Conservation (phyloP, 2,797 vertebrate species). For the Spinus olivaceus region DNA sequence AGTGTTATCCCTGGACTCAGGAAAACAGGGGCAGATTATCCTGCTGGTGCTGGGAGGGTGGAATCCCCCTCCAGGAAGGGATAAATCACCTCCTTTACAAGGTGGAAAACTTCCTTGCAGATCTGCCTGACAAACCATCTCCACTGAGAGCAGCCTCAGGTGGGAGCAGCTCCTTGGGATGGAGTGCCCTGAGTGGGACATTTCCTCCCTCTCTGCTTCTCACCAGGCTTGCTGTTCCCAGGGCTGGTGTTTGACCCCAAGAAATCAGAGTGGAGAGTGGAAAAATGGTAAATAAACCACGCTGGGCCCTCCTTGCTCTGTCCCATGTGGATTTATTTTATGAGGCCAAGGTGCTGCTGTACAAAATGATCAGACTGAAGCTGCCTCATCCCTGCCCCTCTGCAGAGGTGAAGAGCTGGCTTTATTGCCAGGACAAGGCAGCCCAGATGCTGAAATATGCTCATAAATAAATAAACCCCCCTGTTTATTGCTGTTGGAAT, state of each 20-base stretch:
- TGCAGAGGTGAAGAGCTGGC: neutral
- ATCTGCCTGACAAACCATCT: neutral
- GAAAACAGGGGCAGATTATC: neutral
- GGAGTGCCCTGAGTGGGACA: neutral
- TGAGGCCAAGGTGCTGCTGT: neutral
- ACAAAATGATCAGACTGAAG: neutral
- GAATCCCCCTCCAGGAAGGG: neutral
- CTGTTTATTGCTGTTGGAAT: neutral
- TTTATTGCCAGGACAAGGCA: neutral
- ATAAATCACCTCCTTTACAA: neutral
- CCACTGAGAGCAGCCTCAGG: fast-evolving
- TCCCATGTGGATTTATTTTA: neutral
- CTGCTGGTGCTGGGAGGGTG: neutral
- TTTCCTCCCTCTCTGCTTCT: neutral
- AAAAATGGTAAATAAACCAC: neutral
- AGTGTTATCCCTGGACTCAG: neutral
- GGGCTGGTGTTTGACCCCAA: neutral
- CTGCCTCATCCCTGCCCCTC: neutral
- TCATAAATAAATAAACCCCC: conserved; percentile 22
- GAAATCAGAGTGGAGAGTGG: neutral
- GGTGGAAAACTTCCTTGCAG: neutral
- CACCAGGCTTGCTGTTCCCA: neutral
- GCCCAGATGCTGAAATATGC: neutral
- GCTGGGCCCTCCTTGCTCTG: neutral
- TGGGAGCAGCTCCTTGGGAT: neutral